These are phyloP conservation scores for Okapia johnstoni DNA, from an alignment of 2,113 vertebrate species.

Conservation along the genomic window DNA sequence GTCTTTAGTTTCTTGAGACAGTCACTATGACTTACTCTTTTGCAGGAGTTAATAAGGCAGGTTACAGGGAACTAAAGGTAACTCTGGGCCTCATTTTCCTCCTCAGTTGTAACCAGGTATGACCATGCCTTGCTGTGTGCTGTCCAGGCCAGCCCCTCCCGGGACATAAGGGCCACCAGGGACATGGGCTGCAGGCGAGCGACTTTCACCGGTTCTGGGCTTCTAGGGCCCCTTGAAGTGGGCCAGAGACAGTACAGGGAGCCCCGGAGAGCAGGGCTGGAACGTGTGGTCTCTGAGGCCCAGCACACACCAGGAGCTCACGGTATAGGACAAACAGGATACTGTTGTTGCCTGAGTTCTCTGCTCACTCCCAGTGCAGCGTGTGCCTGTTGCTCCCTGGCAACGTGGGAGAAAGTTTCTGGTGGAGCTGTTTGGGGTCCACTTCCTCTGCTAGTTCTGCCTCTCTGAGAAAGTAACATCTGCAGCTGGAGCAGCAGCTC, in stretches of 20 bases:
- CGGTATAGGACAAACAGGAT: rapidly evolving
- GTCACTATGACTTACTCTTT: background rate
- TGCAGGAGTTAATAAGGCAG: background rate
- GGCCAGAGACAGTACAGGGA: background rate
- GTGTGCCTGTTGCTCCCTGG: background rate
- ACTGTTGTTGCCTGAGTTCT: background rate
- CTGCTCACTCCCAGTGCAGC: background rate
- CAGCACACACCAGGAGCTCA: no score
- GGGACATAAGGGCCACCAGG: background rate
- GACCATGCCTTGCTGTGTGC: background rate
- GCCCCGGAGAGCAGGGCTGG: background rate
- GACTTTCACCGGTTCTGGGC: background rate
- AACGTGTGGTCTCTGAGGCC: no score
- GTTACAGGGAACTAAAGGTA: background rate
- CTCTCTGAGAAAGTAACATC: background rate
- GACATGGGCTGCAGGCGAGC: background rate
- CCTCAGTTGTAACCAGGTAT: background rate
- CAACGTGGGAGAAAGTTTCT: rapidly evolving
- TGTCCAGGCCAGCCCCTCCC: background rate
- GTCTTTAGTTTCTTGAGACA: background rate
- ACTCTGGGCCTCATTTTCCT: background rate
- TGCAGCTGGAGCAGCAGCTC: background rate
- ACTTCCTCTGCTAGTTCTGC: background rate
- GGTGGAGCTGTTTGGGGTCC: background rate
- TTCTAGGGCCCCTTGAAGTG: background rate